Base-by-base conservation (phyloP, 2,888 invertebrate genomes). In the Pseudolycoriella hygida region DNA sequence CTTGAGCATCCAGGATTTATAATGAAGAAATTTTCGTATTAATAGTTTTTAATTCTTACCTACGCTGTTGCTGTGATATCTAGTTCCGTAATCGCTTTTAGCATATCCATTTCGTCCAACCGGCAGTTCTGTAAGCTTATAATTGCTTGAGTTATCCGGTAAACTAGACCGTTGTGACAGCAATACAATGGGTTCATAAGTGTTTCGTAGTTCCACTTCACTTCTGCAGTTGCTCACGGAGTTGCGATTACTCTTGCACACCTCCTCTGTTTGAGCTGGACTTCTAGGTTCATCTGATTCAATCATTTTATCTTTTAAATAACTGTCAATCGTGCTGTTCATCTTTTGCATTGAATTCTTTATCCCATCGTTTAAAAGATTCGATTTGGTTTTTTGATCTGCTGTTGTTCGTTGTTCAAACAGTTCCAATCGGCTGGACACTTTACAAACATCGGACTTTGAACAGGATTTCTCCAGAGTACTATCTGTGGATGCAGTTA, bases 321-420 rank as follows among this genome's bases (percentile, higher is more conserved):
- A 65, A 49, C 59, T 66, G 20, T 65, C 65, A 46, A 65, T 64
- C 43, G 66, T 65, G 50, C 56, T 61, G 49, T 60, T 65, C 42
- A 65, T 66, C 50, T 65, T 65, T 44, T 64, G 63, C 45, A 65
- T 62, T 12, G 65, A 65, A 46, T 61, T 62, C 52, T 64, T 66
- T 1, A 65, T 52, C 46, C 64, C 64, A 49, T 53, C 53, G 44
- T 46, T 52, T 3, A 48, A 31, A 14, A 38, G 12, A 38, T 34
- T 25, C 46, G 17, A 18, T 41, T 40, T 40, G 3, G 18, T 19
- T 3, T 30, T 20, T 17, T 30, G 25, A 11, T 32, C 18, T n/a
- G 17, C 17, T 11, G 39, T 19, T 17, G 20, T 30, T 32, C 46
- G 44, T 31, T 55, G 57, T 48, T 62, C 62, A 37, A 62, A 62